Conservation (phyloP, 2,888 invertebrate genomes). For the Muscina levida region DNA sequence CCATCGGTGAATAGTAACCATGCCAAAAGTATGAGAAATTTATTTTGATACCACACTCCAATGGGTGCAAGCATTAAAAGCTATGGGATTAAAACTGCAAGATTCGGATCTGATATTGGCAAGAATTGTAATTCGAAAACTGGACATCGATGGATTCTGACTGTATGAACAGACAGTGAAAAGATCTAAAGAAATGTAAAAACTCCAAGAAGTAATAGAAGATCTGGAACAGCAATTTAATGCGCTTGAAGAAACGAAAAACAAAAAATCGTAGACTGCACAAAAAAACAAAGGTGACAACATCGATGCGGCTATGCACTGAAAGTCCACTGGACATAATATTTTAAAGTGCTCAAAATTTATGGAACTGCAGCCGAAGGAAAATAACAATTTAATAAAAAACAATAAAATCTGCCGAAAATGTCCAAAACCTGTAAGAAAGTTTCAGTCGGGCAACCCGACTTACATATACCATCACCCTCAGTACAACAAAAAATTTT, state of each 20-base stretch:
- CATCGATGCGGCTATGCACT: constrained; percentile 11
- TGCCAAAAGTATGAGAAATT: constrained; percentile 26
- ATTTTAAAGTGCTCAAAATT: constrained; percentile 26
- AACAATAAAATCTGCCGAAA: not conserved
- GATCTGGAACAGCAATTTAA: constrained; percentile 38
- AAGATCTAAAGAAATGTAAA: constrained; percentile 34
- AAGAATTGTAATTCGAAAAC: constrained; percentile 30
- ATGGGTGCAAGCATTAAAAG: constrained; percentile 25
- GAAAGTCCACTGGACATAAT: constrained; percentile 20
- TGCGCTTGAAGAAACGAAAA: constrained; percentile 23
- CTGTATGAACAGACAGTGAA: constrained; percentile 23
- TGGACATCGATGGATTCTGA: constrained; percentile 22
- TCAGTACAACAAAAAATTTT: no score
- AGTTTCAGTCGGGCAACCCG: no score
- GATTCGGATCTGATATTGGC: constrained; percentile 28
- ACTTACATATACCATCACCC: no score
- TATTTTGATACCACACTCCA: constrained; percentile 23
- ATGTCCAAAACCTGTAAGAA: constrained; percentile 12
- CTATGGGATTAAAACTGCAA: constrained; percentile 16
- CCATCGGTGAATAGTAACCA: constrained; percentile 18
- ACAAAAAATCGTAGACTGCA: constrained; percentile 6
- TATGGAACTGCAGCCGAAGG: constrained; percentile 18
- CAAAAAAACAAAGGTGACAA: constrained; percentile 18
- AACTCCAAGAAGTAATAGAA: constrained; percentile 17
- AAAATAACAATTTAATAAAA: not conserved